Percentiles rank a stretch among this genome's conserved stretches.
Conservation (phyloP, 2,888 invertebrate genomes). For the Rhodophaea formosa region DNA sequence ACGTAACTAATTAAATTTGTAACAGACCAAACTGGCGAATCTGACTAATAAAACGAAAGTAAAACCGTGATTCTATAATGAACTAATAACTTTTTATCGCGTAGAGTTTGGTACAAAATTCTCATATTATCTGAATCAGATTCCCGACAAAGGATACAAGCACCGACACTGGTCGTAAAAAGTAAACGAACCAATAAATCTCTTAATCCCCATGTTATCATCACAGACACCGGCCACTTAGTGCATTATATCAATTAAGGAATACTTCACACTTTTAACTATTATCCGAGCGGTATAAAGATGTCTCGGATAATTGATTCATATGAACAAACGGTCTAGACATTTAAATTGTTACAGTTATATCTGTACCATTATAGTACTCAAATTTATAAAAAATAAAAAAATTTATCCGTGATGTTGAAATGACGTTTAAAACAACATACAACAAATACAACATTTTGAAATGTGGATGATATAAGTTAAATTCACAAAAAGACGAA, state of each 20-base stretch:
- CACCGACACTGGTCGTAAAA: slow-evolving; percentile 48
- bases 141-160: background rate
- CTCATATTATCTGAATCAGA: background rate
- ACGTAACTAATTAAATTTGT: no score
- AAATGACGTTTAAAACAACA: no score
- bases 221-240: slow-evolving; percentile 60
- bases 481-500: no score
- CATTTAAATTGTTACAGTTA: background rate
- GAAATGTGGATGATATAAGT: no score
- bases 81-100: no score
- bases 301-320: background rate
- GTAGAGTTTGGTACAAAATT: background rate
- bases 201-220: slow-evolving; percentile 61
- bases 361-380: no score
- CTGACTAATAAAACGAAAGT: no score
- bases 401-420: no score
- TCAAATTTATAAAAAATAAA: no score
- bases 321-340: background rate
- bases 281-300: slow-evolving; percentile 34
- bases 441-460: no score
- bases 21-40: no score
- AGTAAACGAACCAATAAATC: slow-evolving; percentile 57
- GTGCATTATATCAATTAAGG: slow-evolving; percentile 74
- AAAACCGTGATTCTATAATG: no score
- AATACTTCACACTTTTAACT: slow-evolving; percentile 64